Evolutionary conservation across 2,888 invertebrate species (phyloP), one percentile per base, ranked within the genome.

Genomic region (Acanthosoma haemorrhoidale): DNA sequence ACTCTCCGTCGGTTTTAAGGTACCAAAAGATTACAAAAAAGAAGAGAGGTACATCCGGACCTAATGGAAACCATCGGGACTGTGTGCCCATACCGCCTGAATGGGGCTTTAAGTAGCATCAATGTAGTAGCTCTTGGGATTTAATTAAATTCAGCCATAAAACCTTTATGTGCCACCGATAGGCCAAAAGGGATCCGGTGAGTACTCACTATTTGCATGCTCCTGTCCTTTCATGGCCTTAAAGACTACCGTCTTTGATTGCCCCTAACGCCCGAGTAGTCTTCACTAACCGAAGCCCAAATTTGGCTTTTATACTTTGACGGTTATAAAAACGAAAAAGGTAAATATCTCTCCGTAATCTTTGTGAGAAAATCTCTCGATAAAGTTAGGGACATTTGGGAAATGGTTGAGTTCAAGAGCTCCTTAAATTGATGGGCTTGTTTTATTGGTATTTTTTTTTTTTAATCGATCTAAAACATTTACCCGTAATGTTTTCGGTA

Each of bases 91-190:
- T 25, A 51, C 51, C n/a, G 32, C 29, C 29, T 51, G 21, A 25
- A 25, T 51, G 9, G 29, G 25, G 18, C 51, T 25, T 25, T 25
- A 51, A 51, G 51, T 51, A 51, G 51, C 0, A 21, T 51, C 51
- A n/a, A 25, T 51, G 51, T 51, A 51, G 51, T 51, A 51, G 51
- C 51, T 51, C 51, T 51, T 29, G 13, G 51, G n/a, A 51, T 51
- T 51, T 51, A 51, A 51, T 51, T 51, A 51, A 51, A 51, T 51
- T 51, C 51, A 51, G 29, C 51, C 13, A 51, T 51, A 51, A 51
- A 51, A 51, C 29, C 25, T 25, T 51, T 25, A 25, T 51, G 5
- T 5, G 25, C 5, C 2, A 13, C n/a, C 13, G 51, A 51, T 51
- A 51, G 51, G 51, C 51, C 21, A 25, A 51, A 51, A 25, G 9